phyloP scores from a whole-genome alignment of 1,140 invertebrate genomes.

The Aporrectodea caliginosa region DNA sequence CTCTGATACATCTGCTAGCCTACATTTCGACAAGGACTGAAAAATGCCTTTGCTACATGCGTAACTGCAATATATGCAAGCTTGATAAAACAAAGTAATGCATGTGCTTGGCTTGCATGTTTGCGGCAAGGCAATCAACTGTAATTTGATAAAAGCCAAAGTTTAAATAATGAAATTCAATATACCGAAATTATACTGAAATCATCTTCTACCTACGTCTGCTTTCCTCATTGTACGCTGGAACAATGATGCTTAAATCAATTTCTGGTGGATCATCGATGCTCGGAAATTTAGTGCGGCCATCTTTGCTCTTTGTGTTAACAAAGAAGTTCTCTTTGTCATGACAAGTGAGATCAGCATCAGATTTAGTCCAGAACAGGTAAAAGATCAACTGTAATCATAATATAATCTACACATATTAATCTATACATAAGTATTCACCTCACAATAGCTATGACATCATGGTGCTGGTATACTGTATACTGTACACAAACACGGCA shows the following conservation, averaged over 20 bases:
- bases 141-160: too few relatives aligned
- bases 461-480: too few relatives aligned
- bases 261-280: constrained; percentile 67
- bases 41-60: neutral
- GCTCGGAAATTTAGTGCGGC: constrained; percentile 67
- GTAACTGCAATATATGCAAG: neutral
- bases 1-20: too few relatives aligned
- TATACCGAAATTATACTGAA: neutral
- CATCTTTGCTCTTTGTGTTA: constrained; percentile 62
- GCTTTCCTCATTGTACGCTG: constrained; percentile 92
- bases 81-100: neutral
- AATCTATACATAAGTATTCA: neutral
- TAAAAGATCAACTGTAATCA: constrained; percentile 11
- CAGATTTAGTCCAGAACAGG: constrained; percentile 23
- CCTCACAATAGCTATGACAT: too few relatives aligned
- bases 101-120: neutral
- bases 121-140: neutral
- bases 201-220: constrained; percentile 68
- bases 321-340: constrained; percentile 74
- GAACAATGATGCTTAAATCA: constrained; percentile 82
- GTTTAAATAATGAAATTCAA: neutral
- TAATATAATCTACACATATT: neutral
- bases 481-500: too few relatives aligned
- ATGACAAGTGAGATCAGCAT: constrained; percentile 65
- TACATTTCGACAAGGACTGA: neutral